phyloP scores from a whole-genome alignment of 2,888 invertebrate species.

The Monochamus alternatus region DNA sequence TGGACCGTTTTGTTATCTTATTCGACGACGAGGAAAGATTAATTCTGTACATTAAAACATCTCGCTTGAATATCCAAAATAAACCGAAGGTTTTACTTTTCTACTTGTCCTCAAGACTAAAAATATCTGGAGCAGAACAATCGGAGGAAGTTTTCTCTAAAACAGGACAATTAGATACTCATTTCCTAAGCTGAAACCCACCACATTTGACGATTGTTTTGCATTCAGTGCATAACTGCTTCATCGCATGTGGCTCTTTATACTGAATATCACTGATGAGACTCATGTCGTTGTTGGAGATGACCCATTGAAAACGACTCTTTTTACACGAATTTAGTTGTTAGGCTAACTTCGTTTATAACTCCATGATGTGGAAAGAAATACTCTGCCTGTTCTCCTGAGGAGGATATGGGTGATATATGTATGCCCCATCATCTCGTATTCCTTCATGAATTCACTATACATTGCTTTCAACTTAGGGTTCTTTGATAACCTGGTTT shows the following conservation, averaged over 20 bases:
- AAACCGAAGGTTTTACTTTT: conserved; percentile 37
- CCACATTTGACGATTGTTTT: conserved; percentile 21
- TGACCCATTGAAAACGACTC: conserved; percentile 39
- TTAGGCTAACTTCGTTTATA: conserved; percentile 29
- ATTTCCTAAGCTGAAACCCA: conserved; percentile 35
- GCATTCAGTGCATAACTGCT: conserved; percentile 23
- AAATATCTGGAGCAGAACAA: neutral
- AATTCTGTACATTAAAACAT: conserved; percentile 31
- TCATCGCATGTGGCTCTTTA: conserved; percentile 22
- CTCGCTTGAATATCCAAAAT: conserved; percentile 25
- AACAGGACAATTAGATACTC: conserved; percentile 29
- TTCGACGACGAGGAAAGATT: neutral
- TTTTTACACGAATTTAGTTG: conserved; percentile 37
- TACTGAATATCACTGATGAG: conserved; percentile 37
- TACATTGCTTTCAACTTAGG: conserved; percentile 17
- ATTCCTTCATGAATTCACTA: conserved; percentile 29
- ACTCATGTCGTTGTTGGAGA: conserved; percentile 27
- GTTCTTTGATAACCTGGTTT: conserved; percentile 25
- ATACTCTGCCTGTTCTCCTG: neutral
- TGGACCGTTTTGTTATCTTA: conserved; percentile 30
- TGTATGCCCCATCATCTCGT: neutral
- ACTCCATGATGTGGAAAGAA: conserved; percentile 40
- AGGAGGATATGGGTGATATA: neutral
- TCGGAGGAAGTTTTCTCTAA: conserved; percentile 14
- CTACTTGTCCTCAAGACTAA: conserved; percentile 31